A percentile compares a stretch with the other conserved stretches of the same genome.
phyloP scores from a whole-genome alignment of 2,888 invertebrate species.

The Iphiclides podalirius region DNA sequence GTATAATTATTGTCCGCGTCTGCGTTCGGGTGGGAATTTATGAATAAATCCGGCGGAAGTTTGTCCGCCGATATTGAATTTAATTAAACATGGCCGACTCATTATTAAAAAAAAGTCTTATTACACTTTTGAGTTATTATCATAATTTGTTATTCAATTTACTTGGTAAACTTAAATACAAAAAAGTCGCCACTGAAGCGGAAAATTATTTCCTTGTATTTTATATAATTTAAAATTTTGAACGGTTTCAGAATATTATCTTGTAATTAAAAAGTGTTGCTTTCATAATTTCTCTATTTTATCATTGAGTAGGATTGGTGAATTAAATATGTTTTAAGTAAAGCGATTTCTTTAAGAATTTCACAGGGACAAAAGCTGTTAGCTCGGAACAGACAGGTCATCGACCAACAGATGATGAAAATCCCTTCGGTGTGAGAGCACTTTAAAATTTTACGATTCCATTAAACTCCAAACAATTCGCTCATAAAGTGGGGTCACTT shows the following conservation, averaged over 20 bases:
- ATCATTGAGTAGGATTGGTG: no score
- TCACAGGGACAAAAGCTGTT: no score
- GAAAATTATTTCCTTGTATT: no score
- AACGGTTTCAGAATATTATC: no score
- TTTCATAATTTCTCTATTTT: no score
- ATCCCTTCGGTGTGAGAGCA: neutral
- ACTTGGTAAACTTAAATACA: no score
- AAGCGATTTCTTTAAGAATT: no score
- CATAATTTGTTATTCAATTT: neutral
- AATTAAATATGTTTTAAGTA: no score
- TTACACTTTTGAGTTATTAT: neutral
- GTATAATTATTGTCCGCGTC: neutral
- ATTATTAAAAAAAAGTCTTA: slow-evolving; percentile 2
- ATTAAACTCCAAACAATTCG: neutral
- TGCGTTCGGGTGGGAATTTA: slow-evolving; percentile 6
- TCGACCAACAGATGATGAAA: neutral
- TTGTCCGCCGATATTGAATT: slow-evolving; percentile 28
- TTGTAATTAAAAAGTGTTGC: no score
- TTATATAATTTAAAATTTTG: no score
- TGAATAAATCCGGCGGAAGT: slow-evolving; percentile 14
- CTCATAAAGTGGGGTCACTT: neutral
- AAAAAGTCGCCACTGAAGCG: no score
- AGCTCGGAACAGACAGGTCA: no score
- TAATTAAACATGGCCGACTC: slow-evolving; percentile 1
- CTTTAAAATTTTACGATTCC: neutral